A percentile compares a stretch with the other conserved stretches of the same genome.
Evolutionary conservation across 2,888 invertebrate species (phyloP).

Genomic region (Abrostola triplasia): DNA sequence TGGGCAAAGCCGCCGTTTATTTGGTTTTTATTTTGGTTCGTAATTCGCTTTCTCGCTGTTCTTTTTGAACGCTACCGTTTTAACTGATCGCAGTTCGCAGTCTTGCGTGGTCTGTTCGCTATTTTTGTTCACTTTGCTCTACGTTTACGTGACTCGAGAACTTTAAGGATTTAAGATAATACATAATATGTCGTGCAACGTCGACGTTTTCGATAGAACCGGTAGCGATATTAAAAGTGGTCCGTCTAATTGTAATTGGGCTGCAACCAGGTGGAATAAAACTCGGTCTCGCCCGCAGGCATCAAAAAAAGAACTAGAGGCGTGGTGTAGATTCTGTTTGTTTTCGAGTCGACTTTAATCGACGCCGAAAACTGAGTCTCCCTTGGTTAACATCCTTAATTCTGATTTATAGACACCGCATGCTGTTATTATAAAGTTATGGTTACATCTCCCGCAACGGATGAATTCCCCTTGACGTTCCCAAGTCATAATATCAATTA

Average conservation of each 20-base stretch:
- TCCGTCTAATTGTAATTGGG: slow-evolving; percentile 72
- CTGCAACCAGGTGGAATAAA: slow-evolving; percentile 70
- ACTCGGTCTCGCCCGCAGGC: slow-evolving; percentile 68
- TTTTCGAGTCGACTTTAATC: slow-evolving; percentile 82
- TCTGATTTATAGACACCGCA: slow-evolving; percentile 84
- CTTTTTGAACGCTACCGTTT: slow-evolving; percentile 77
- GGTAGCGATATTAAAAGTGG: slow-evolving; percentile 72
- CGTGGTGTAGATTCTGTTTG: slow-evolving; percentile 78
- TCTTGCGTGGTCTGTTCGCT: slow-evolving; percentile 71
- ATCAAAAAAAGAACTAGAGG: slow-evolving; percentile 68
- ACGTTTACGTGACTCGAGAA: slow-evolving; percentile 73
- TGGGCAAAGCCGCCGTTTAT: slow-evolving; percentile 58
- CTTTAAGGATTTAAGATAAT: slow-evolving; percentile 38
- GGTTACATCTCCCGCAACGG: slow-evolving; percentile 72
- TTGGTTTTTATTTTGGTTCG: slow-evolving; percentile 72
- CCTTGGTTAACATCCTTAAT: slow-evolving; percentile 80
- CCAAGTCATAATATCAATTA: slow-evolving; percentile 84
- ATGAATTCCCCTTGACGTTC: slow-evolving; percentile 76
- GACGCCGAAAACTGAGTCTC: slow-evolving; percentile 77
- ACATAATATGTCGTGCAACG: slow-evolving; percentile 27
- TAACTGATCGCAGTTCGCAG: slow-evolving; percentile 76
- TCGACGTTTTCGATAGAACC: slow-evolving; percentile 68
- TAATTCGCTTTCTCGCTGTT: slow-evolving; percentile 63
- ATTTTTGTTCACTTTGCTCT: slow-evolving; percentile 65
- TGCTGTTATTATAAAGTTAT: slow-evolving; percentile 81